phyloP scores from a whole-genome alignment of 2,113 vertebrate genomes.

The Cynoglossus semilaevis region DNA sequence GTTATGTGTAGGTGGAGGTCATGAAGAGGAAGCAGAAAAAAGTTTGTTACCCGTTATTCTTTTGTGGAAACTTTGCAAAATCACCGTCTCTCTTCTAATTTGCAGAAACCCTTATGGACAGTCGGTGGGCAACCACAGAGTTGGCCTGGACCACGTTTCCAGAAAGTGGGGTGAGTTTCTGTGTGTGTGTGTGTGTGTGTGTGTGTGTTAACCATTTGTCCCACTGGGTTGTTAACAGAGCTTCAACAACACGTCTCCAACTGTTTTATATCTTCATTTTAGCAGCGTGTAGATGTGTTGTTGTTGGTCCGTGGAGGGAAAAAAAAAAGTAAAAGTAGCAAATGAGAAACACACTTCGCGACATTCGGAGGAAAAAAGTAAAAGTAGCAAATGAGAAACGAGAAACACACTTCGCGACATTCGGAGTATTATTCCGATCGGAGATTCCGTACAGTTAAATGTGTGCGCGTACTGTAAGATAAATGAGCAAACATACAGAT shows the following conservation, averaged over 20 bases:
- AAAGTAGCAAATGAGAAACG: constrained; percentile 46
- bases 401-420: constrained; percentile 46
- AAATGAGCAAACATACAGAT: constrained; percentile 20
- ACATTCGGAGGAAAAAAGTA: constrained; percentile 24
- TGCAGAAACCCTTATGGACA: constrained; percentile 98
- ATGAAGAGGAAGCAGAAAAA: constrained; percentile 12
- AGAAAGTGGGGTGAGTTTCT: constrained; percentile 91
- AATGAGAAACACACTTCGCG: constrained; percentile 56
- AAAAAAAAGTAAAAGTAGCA: constrained; percentile 30
- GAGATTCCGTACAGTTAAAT: too few relatives aligned
- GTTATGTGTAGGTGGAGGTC: constrained; percentile 45
- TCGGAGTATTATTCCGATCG: too few relatives aligned
- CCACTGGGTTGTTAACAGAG: constrained; percentile 71
- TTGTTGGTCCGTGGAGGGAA: constrained; percentile 53
- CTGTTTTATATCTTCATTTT: constrained; percentile 74
- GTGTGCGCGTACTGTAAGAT: constrained; percentile 10
- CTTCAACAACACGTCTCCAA: constrained; percentile 62
- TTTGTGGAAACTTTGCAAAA: constrained; percentile 37
- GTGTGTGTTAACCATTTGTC: constrained; percentile 55
- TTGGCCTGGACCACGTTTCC: constrained; percentile 96
- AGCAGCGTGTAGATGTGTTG: constrained; percentile 59
- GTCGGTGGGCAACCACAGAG: constrained; percentile 96
- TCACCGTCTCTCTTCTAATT: constrained; percentile 57
- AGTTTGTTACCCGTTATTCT: not conserved
- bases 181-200: constrained; percentile 29